Conservation (phyloP, 2,113 vertebrate genomes). For the Tupaia tana region DNA sequence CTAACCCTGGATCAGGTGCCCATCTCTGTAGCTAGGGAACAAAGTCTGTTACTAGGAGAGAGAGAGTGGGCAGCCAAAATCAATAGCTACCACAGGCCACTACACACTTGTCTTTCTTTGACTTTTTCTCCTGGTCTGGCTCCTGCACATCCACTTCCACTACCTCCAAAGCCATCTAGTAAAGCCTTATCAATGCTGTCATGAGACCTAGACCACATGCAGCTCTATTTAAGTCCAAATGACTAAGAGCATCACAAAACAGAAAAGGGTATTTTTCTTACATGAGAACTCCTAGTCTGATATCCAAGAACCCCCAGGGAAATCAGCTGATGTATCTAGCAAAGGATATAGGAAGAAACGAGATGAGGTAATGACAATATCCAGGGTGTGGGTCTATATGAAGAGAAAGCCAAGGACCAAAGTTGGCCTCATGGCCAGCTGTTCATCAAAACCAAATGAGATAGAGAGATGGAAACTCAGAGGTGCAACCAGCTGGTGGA, state of each 20-base stretch:
- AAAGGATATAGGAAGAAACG: background rate
- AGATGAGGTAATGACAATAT: background rate
- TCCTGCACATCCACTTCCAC: background rate
- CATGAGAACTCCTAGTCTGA: background rate
- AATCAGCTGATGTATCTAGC: background rate
- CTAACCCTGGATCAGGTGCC: background rate
- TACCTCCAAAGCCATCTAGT: background rate
- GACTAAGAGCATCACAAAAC: background rate
- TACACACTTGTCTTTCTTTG: background rate
- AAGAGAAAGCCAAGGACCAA: background rate
- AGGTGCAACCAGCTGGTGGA: background rate
- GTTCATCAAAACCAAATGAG: background rate
- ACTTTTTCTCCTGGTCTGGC: background rate
- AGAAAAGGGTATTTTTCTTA: background rate
- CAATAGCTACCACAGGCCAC: background rate
- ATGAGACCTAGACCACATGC: background rate
- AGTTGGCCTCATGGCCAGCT: background rate
- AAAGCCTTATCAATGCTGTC: background rate
- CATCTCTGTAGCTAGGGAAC: background rate
- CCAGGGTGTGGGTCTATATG: background rate
- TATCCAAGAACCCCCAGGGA: background rate
- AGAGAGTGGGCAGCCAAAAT: background rate
- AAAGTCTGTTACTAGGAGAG: background rate
- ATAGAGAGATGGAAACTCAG: background rate
- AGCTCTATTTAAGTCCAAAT: background rate